Conservation (phyloP, 2,797 vertebrate genomes). For the Leuciscus waleckii region DNA sequence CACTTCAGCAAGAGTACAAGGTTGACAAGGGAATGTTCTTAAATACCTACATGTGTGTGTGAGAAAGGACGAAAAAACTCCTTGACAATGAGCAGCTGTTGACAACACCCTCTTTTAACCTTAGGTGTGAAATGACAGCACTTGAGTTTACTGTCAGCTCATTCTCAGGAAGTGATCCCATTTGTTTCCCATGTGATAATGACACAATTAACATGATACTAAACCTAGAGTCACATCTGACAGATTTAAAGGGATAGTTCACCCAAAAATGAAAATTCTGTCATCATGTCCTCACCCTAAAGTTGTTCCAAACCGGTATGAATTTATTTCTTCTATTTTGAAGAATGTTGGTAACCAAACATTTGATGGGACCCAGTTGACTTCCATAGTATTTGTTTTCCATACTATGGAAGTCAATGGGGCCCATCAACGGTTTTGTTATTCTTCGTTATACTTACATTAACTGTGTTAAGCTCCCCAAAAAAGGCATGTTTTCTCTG, state of each 20-base stretch:
- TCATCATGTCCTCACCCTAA: background rate
- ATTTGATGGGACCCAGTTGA: background rate
- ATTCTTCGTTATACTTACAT: background rate
- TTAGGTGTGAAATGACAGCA: slow-evolving; percentile 17
- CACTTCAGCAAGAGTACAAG: slow-evolving; percentile 1
- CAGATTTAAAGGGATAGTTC: background rate
- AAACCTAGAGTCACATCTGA: background rate
- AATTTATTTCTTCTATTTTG: background rate
- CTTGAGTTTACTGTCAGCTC: background rate
- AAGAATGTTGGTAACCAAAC: background rate
- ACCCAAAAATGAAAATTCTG: background rate
- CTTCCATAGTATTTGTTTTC: background rate
- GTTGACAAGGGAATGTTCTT: background rate
- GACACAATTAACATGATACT: background rate
- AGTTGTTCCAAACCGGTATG: background rate
- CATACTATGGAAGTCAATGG: background rate
- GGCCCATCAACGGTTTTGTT: background rate
- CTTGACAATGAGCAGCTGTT: slow-evolving; percentile 19
- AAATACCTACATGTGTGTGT: background rate
- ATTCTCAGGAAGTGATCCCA: background rate
- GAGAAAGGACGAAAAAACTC: background rate
- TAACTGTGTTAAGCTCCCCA: background rate
- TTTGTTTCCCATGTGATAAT: background rate
- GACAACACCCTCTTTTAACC: background rate
- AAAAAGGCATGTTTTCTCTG: background rate